Base-by-base conservation (phyloP, 2,888 invertebrate species). In the Anagyrus pseudococci region DNA sequence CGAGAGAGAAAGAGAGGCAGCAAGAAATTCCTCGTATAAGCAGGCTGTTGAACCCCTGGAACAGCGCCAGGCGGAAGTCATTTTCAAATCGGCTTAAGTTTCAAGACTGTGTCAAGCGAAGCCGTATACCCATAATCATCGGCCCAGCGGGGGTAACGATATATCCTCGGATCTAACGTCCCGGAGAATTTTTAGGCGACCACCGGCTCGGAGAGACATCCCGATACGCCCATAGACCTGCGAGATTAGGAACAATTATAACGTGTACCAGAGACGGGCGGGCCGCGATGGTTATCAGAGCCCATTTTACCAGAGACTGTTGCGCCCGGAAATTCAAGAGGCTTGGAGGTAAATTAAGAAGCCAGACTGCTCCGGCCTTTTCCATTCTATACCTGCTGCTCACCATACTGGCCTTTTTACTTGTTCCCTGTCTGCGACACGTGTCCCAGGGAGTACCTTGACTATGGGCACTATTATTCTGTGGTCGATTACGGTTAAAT, bases 41-140 rank as follows among this genome's bases (percentile, higher is more conserved):
- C 63, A 66, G 69, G 69, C 62, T 64, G 55, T 68, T 66, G 72
- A 72, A 70, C 71, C 61, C 62, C 26, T 58, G 43, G 59, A 43
- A 20, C 41, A 37, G 25, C 13, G 40, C 59, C 59, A 66, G 67
- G 47, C 61, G 66, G 59, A 68, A 69, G 69, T 66, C 70, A 61
- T 68, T 71, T 71, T 74, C 67, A 73, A 75, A 76, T 77, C 67
- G 73, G 76, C 75, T 78, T 75, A 69, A 69, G 71, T 72, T 72
- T 73, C 71, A 70, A 71, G 69, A 66, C 69, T 74, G 70, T 72
- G 75, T 71, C 75, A 72, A 71, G 68, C 57, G 76, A 78, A 78
- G 73, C 74, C 77, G 55, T 71, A 69, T 40, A 62, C 68, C 62
- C 58, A 62, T 33, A 55, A 62, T 63, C 73, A 68, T 73, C 70